Percentiles rank a stretch among this genome's conserved stretches.
Evolutionary conservation across 2,888 invertebrate species (phyloP).

Genomic region (Acanthosoma haemorrhoidale): DNA sequence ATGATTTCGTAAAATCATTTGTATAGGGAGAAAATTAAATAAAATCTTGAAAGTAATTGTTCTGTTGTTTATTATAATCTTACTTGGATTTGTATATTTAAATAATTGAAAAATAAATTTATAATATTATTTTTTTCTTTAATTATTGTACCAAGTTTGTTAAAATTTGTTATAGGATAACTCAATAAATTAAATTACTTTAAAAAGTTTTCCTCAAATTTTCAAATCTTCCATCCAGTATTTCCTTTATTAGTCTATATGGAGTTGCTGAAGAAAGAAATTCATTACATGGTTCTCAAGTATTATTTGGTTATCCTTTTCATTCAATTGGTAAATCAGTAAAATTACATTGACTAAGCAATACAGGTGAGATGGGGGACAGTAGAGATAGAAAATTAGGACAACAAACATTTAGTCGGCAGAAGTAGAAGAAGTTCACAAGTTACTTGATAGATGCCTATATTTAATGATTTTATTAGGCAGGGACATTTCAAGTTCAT

Average conservation of each 20-base stretch:
- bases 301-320: no score
- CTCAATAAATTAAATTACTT: not conserved
- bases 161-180: not conserved
- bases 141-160: not conserved
- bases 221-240: not conserved
- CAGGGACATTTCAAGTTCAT: no score
- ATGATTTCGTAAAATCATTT: not conserved
- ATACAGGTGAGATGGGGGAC: no score
- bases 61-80: not conserved
- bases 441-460: no score
- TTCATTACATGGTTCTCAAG: not conserved
- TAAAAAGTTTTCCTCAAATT: not conserved
- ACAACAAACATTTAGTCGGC: no score
- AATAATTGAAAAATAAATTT: not conserved
- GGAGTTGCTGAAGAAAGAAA: not conserved
- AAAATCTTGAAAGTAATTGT: not conserved
- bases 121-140: not conserved
- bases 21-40: not conserved
- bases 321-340: no score
- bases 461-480: no score
- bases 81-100: not conserved
- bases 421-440: no score
- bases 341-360: no score
- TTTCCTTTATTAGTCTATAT: not conserved
- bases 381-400: no score